These are phyloP conservation scores for Ophonus ardosiacus DNA, from an alignment of 2,888 invertebrate genomes.

Conservation along the genomic window DNA sequence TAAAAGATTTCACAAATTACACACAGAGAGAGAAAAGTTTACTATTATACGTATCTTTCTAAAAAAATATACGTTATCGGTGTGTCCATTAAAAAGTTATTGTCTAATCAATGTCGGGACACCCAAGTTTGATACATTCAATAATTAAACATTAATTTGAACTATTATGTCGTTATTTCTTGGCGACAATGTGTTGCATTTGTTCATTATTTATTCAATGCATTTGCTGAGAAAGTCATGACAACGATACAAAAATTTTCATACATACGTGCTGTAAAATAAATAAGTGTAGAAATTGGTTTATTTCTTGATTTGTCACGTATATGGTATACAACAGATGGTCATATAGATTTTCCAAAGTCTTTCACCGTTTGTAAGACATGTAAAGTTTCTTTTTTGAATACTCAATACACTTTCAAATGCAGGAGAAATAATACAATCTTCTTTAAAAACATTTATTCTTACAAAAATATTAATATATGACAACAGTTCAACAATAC, in stretches of 20 bases:
- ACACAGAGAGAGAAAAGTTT: too few species aligned
- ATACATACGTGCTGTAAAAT: not conserved
- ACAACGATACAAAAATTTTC: not conserved
- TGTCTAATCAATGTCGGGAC: too few species aligned
- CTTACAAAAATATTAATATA: constrained; percentile 34
- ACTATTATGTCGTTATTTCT: too few species aligned
- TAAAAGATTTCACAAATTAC: too few species aligned
- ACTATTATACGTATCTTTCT: too few species aligned
- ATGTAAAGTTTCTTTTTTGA: not conserved
- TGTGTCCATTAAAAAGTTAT: too few species aligned
- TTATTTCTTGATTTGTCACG: not conserved
- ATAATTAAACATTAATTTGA: too few species aligned
- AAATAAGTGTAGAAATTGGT: not conserved
- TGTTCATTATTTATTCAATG: not conserved
- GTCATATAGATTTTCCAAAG: not conserved
- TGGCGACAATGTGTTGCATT: not conserved
- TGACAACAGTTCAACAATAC: constrained; percentile 18
- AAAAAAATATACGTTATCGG: too few species aligned
- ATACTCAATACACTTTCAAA: not conserved
- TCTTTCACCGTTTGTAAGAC: not conserved
- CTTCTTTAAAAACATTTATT: constrained; percentile 25
- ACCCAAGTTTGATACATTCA: too few species aligned
- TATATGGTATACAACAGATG: not conserved
- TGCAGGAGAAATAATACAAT: not conserved
- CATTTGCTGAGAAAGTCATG: not conserved